Percentiles rank a stretch among this genome's conserved stretches.
phyloP scores from a whole-genome alignment of 2,797 vertebrate genomes.

The Peromyscus attwateri region DNA sequence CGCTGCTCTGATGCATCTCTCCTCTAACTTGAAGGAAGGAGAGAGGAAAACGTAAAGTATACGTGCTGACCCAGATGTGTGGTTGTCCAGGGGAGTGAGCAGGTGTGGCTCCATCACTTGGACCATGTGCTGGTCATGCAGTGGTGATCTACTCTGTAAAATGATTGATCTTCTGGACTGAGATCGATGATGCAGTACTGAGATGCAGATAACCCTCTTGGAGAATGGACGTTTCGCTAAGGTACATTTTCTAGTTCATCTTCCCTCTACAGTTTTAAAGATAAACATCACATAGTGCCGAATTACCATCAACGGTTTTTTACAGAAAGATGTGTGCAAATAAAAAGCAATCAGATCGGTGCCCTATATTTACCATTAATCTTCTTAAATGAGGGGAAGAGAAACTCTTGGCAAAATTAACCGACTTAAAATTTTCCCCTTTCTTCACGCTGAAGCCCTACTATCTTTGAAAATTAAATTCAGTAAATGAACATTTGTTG shows the following conservation, averaged over 20 bases:
- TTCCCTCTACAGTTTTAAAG: not conserved
- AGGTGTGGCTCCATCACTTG: not conserved
- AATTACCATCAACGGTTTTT: not conserved
- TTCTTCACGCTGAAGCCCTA: conserved; percentile 45
- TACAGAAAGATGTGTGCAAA: conserved; percentile 23
- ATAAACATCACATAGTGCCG: not conserved
- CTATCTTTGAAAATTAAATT: conserved; percentile 59
- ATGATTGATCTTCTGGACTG: not conserved
- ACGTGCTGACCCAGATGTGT: too few species aligned
- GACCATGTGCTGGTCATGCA: not conserved
- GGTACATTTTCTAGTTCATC: not conserved
- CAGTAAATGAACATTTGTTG: conserved; percentile 55
- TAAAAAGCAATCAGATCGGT: not conserved
- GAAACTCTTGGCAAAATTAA: conserved; percentile 46
- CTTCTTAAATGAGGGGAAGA: conserved; percentile 63
- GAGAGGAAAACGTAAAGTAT: not conserved
- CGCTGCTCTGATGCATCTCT: not conserved
- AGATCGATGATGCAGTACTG: not conserved
- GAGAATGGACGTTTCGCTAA: not conserved
- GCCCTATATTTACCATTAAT: conserved; percentile 33
- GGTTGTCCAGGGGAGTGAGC: not conserved
- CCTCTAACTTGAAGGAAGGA: conserved; percentile 6
- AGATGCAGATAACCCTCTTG: not conserved
- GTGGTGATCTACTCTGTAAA: not conserved
- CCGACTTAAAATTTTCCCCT: conserved; percentile 52